Percentiles rank a stretch among this genome's conserved stretches.
phyloP scores from a whole-genome alignment of 2,797 vertebrate species.

The Epinephelus coioides region DNA sequence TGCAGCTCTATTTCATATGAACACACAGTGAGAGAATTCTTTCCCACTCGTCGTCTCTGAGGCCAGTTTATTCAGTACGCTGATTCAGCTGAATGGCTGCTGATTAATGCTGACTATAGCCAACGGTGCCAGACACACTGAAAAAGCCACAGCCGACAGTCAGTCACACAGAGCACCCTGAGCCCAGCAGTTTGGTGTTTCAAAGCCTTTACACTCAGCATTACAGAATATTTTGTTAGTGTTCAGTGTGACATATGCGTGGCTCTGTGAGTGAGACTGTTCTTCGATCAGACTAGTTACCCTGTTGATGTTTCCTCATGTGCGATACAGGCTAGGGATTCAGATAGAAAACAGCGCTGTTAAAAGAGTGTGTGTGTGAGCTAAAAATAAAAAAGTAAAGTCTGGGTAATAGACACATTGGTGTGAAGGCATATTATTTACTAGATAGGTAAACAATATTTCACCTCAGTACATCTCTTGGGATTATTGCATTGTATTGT shows the following conservation, averaged over 20 bases:
- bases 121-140: neutral
- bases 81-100: constrained; percentile 13
- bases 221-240: neutral
- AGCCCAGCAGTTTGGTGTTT: neutral
- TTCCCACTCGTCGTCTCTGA: neutral
- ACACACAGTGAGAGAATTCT: neutral
- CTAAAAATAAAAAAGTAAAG: too few species aligned
- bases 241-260: neutral
- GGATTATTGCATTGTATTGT: too few species aligned
- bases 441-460: too few species aligned
- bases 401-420: too few species aligned
- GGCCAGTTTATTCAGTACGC: constrained; percentile 7
- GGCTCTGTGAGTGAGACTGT: neutral
- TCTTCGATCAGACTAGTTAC: neutral
- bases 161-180: neutral
- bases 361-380: neutral
- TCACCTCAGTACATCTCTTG: too few species aligned
- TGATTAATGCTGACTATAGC: constrained; percentile 26
- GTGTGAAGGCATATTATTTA: too few species aligned
- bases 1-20: neutral
- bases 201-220: neutral
- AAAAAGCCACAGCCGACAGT: neutral
- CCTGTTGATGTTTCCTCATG: neutral
- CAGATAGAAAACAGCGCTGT: neutral
- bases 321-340: neutral